Evolutionary conservation across 2,888 invertebrate species (phyloP), one percentile per base, ranked within the genome.

Genomic region (Pollenia labialis): DNA sequence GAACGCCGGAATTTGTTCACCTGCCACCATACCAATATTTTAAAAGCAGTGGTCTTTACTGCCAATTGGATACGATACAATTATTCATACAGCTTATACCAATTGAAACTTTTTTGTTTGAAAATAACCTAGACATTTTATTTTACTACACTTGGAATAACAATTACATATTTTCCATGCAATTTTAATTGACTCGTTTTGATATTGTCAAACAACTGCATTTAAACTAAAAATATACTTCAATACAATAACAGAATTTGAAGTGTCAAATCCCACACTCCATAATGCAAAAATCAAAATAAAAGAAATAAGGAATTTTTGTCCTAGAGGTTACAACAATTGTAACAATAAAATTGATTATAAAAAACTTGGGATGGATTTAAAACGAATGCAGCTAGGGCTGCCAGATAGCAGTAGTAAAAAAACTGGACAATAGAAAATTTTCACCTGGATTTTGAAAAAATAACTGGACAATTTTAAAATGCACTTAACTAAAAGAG

Each of bases 111-210:
- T 69, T 42, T 2, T 11, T 42, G 11, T 2, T 32, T 32, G 6
- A 32, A 6, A 14, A 40, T 42, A 42, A 69, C 18, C 52, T 23
- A 52, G 52, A 44, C 42, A 62, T 72, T 72, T 12, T 10, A 44
- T 50, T 16, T 16, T 16, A 40, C 8, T 46, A 42, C 6, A 48
- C 16, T 12, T 3, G 4, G n/a, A 62, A 50, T 18, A 44, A 54
- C 50, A 64, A 54, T 62, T 44, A 64, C 42, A 23, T 44, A 50
- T 50, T 18, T 48, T 68, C 0, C 48, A 66, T 77, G 11, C 76
- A 77, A 89, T 85, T 76, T 89, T 85, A 87, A 77, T 86, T 83
- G 83, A 71, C 76, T 23, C 46, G 32, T 69, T 46, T 11, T 56
- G n/a, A n/a, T 44, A 50, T 42, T 42, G 48, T 42, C 9, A 44